Base-by-base conservation (phyloP, 2,888 invertebrate genomes). In the Boloria euphrosyne region DNA sequence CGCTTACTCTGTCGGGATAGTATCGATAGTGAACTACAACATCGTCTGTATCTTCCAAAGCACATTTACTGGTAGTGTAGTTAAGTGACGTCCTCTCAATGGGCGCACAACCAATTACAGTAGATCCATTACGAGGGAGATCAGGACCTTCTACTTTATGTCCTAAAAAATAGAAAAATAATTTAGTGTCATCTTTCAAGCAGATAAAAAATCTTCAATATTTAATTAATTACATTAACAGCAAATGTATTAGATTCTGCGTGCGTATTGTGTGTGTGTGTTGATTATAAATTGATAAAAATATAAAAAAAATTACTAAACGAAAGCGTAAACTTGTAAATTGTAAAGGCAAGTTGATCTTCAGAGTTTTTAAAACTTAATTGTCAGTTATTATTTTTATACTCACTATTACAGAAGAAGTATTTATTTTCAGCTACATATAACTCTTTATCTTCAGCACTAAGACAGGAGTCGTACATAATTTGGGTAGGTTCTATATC, bases 351-450 rank as follows among this genome's bases (percentile, higher is more conserved):
- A 49, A 49, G 16, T 16, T 7, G 7, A 49, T 16, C 7, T 47
- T n/a, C 7, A 16, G 4, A 2, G 16, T 3, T 49, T 16, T 17
- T 38, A 53, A 38, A 13, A n/a, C 3, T 3, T 14, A 43, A 54
- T n/a, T 18, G 4, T 57, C 4, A 22, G 3, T 14, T 44, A 4
- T 46, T 44, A 7, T 4, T 14, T 7, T 50, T 17, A 64, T 62
- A 85, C 89, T 86, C 53, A 91, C 92, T 80, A 60, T 91, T 90
- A 60, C 92, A 92, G 71, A 90, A 92, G 86, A 90, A 92, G 79
- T 85, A 91, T 51, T 81, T 86, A 60, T 81, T 85, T 5, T 87
- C 85, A 16, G 89, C 86, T 0, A 85, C 81, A 46, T 84, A 91
- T 0, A 92, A 82, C 0, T 90, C 89, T 60, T 83, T 87, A 60